Evolutionary conservation across 2,113 vertebrate genomes (phyloP), one percentile per base, ranked within the genome.

Genomic region (Proteles cristata): DNA sequence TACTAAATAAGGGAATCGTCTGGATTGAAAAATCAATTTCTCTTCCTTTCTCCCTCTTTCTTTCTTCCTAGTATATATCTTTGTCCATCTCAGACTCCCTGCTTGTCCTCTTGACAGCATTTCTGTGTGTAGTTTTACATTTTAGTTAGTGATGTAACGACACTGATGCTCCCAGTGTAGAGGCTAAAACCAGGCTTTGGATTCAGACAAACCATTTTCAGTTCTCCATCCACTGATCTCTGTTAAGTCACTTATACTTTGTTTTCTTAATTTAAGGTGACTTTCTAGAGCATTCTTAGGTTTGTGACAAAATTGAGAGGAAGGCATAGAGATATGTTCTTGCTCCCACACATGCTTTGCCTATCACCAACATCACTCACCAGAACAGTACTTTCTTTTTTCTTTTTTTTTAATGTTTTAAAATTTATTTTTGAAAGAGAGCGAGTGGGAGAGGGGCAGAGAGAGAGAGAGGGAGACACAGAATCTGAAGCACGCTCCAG

Each of bases 111-210:
- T 63, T n/a, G 25, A 84, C 4, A 5, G 5, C 9, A 23, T 50
- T 50, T 2, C 45, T 53, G 0, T 0, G 3, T 4, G 0, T 15
- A 50, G 11, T 85, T 94, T 93, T 91, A 61, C 15, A 5, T 69
- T 91, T 83, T 33, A 58, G 2, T 10, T 43, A 48, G 33, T 39
- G 50, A 80, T 35, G 12, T 7, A 69, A 61, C 28, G 11, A 48
- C 16, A 26, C 1, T 7, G 28, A 4, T 5, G 7, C 7, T 81
- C 53, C 25, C 9, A 5, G 7, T 11, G 8, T 8, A 12, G 12
- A 66, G 0, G 5, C 23, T 35, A 65, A 39, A 69, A 71, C 17
- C 21, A 74, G 45, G 10, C 6, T 26, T 2, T 3, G 12, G 19
- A 10, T 4, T 77, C 35, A 74, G 14, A 31, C 0, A 69, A 48